These are phyloP conservation scores for Carassius gibelio DNA, from an alignment of 2,113 vertebrate genomes.

Conservation along the genomic window DNA sequence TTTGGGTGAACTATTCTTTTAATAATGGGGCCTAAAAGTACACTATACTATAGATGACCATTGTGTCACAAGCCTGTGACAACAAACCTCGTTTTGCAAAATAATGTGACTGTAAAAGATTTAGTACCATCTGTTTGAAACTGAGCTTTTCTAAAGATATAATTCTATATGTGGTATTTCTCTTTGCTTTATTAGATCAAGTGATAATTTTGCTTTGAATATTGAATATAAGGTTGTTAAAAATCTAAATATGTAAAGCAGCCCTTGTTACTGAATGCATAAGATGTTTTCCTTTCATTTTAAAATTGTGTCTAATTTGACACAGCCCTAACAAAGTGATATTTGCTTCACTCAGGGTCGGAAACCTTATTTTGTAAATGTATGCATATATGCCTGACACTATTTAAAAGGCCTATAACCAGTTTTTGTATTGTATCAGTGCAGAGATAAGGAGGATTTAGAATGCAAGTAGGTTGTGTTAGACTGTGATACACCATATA, in stretches of 20 bases:
- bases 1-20: neutral
- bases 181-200: slow-evolving; percentile 7
- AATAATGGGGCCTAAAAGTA: neutral
- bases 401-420: slow-evolving; percentile 44
- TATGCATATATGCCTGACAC: slow-evolving; percentile 1
- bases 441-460: neutral
- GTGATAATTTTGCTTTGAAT: neutral
- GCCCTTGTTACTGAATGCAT: slow-evolving; percentile 3
- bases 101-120: neutral
- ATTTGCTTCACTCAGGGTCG: slow-evolving; percentile 19
- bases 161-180: neutral
- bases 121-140: slow-evolving; percentile 10
- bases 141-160: slow-evolving; percentile 21
- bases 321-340: slow-evolving; percentile 33
- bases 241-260: neutral
- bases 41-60: neutral
- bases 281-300: neutral
- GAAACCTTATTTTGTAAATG: slow-evolving; percentile 13
- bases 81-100: neutral
- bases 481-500: slow-evolving; percentile 1
- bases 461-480: neutral
- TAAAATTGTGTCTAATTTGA: slow-evolving; percentile 12
- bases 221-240: neutral
- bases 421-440: slow-evolving; percentile 34
- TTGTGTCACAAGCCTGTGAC: neutral